Evolutionary conservation across 2,797 vertebrate genomes (phyloP), one percentile per base, ranked within the genome.

Genomic region (Fistularia commersonii): DNA sequence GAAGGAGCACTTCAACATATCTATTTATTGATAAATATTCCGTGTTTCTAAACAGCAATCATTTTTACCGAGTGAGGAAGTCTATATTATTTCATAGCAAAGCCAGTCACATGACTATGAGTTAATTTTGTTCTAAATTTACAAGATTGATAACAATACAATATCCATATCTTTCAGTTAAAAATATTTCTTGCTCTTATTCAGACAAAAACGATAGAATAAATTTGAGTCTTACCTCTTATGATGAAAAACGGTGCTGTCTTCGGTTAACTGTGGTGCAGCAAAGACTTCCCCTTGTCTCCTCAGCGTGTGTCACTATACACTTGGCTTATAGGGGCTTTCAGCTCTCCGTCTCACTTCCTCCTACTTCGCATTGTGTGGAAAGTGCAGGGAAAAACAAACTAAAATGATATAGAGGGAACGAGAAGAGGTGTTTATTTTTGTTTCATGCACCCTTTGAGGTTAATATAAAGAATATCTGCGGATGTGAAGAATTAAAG

Each of bases 301-400:
- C 70, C 41, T 62, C 15, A 3, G 15, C 3, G 1, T 2, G 35
- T 6, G 1, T 2, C 8, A 31, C 44, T 38, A 1, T 36, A 41
- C 11, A 14, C 3, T 2, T 6, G n/a, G 14, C 10, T 41, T 55
- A 2, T 6, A 12, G 66, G 51, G 63, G 66, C 33, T 55, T 71
- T 80, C 33, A 41, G 47, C 56, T 7, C 48, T 45, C 1, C 6
- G 2, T 66, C 54, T 75, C 72, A 76, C 74, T 83, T 87, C 84
- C 82, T 79, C 69, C 76, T 83, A 62, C 51, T 57, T 1, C 34
- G 7, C 6, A 35, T 47, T 7, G 54, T 39, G 57, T 42, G 64
- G 69, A 82, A 66, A 48, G 45, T 45, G 14, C 45, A 37, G 45
- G n/a, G 14, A 2, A 12, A 11, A 48, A 36, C 35, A 48, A 35